These are phyloP conservation scores for Romanogobio albipinnatus DNA, from an alignment of 2,113 vertebrate species.

Conservation along the genomic window DNA sequence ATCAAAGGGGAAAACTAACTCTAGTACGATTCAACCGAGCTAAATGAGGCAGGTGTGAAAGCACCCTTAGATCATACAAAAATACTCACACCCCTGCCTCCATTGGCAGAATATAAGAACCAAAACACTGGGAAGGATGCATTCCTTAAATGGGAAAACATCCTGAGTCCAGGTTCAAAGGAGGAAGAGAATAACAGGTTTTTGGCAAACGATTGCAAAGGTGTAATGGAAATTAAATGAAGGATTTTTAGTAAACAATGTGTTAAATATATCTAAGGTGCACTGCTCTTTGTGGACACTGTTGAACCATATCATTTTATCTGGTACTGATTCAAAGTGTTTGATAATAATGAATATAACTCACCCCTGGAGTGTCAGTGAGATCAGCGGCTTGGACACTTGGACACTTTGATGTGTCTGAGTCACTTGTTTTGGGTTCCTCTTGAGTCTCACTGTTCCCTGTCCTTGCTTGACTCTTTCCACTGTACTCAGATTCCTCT, in stretches of 20 bases:
- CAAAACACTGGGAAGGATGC: slow-evolving; percentile 51
- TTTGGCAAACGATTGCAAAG: background rate
- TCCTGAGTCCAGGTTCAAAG: slow-evolving; percentile 43
- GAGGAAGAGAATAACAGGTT: background rate
- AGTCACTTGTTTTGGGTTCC: background rate
- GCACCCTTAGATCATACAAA: background rate
- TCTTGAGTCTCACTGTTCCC: background rate
- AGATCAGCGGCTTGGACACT: slow-evolving; percentile 28
- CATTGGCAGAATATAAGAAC: background rate
- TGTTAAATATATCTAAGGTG: background rate
- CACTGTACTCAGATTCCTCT: slow-evolving; percentile 17
- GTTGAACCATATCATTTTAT: background rate
- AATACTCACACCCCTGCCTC: background rate
- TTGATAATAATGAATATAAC: slow-evolving; percentile 34
- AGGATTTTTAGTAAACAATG: background rate
- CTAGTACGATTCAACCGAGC: too few species aligned
- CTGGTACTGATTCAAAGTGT: background rate
- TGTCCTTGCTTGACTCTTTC: slow-evolving; percentile 27
- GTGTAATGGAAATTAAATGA: background rate
- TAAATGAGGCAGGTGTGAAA: too few species aligned
- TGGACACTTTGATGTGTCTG: slow-evolving; percentile 13
- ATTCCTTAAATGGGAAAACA: slow-evolving; percentile 82
- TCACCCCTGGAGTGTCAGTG: slow-evolving; percentile 63
- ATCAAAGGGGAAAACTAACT: too few species aligned
- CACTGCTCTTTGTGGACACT: background rate